phyloP scores from a whole-genome alignment of 2,113 vertebrate species.

The Todiramphus chloris region DNA sequence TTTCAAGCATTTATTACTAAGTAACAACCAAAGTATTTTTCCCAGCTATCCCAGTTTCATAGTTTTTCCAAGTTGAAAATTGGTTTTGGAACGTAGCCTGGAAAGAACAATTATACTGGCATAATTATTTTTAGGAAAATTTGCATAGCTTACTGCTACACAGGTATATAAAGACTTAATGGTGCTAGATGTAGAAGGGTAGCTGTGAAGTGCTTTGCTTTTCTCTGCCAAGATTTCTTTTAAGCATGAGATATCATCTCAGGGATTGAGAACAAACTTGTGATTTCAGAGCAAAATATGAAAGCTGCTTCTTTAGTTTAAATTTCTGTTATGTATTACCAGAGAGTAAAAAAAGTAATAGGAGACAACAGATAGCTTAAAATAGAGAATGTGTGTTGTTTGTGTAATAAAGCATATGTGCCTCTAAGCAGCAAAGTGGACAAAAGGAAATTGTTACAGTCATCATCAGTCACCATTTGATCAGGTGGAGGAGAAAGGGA shows the following conservation, averaged over 20 bases:
- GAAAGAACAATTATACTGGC: background rate
- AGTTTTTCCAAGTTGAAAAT: background rate
- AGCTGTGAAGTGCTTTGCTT: background rate
- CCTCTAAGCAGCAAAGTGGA: background rate
- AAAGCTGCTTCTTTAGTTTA: background rate
- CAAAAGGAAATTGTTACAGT: background rate
- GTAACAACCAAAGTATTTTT: background rate
- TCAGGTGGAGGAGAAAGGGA: background rate
- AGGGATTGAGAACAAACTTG: background rate
- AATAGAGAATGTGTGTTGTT: background rate
- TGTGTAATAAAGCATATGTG: background rate
- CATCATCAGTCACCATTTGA: background rate
- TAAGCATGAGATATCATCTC: background rate
- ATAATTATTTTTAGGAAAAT: constrained; percentile 17
- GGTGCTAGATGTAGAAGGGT: background rate
- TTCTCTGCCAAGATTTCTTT: background rate
- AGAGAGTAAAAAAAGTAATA: background rate
- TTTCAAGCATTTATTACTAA: background rate
- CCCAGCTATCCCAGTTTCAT: background rate
- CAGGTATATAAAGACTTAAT: background rate
- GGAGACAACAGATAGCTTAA: background rate
- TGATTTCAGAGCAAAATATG: background rate
- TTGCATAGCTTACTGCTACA: background rate
- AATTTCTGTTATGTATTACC: background rate
- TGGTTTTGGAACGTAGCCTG: background rate